Conservation (phyloP, 2,113 vertebrate species). For the Pangasianodon gigas region DNA sequence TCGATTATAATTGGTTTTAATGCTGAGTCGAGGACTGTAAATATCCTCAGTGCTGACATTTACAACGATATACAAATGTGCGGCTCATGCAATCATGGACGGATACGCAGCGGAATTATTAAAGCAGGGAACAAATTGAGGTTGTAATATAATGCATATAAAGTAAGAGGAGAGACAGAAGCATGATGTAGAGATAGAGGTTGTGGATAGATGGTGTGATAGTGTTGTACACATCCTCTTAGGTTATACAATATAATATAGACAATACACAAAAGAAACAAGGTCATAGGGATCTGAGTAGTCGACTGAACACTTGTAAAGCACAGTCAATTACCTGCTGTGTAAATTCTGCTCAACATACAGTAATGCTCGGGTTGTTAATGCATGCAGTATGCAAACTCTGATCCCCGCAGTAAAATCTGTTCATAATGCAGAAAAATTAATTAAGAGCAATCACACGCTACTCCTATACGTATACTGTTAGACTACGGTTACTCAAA, state of each 20-base stretch:
- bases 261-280: background rate
- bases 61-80: constrained; percentile 63
- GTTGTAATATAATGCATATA: constrained; percentile 64
- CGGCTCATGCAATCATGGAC: constrained; percentile 56
- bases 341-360: background rate
- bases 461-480: too few relatives aligned
- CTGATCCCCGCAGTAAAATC: background rate
- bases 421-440: background rate
- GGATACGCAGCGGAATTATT: constrained; percentile 61
- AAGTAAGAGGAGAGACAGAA: constrained; percentile 53
- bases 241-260: background rate
- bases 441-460: background rate
- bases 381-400: background rate
- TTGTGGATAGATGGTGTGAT: background rate
- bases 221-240: constrained; percentile 5
- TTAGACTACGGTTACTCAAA: background rate
- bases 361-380: background rate
- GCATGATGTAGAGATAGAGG: background rate
- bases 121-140: constrained; percentile 63
- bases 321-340: background rate
- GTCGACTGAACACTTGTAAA: background rate
- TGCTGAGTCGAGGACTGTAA: constrained; percentile 67
- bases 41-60: constrained; percentile 57
- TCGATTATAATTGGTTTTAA: constrained; percentile 73
- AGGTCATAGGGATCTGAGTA: background rate